Base-by-base conservation (phyloP, 2,797 vertebrate species). In the Scleropages formosus region DNA sequence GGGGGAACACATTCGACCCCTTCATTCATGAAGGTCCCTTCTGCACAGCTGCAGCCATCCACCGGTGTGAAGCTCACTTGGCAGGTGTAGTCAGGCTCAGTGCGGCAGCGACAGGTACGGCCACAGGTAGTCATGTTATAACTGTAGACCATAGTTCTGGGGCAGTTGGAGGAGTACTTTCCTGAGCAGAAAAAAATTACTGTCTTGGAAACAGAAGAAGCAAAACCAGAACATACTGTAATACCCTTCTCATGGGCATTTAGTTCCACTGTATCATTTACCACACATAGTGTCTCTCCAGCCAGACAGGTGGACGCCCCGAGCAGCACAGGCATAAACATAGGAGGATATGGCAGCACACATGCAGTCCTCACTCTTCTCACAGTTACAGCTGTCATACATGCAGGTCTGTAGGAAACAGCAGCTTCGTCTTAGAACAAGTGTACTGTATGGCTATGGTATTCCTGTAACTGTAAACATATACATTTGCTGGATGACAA, bases 11-110 rank as follows among this genome's bases (percentile, higher is more conserved):
- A 97, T 79, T 89, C 91, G 67, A 93, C 93, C 0, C 66, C 78
- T 0, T 95, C 90, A 1, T 95, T 91, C 87, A 94, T 81, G 76
- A 90, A 96, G 12, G 88, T 94, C 78, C 88, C 94, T 0, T 90
- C 63, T 0, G 85, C 18, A 53, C 95, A 96, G 77, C 89, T 53
- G 0, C 95, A 97, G 8, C 95, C 95, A 0, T 96, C 95, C 68
- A 96, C 87, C 0, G 94, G 86, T 0, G 87, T 82, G 67, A 95
- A 95, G 78, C 84, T 80, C 10, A 93, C 61, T 4, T 20, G 79
- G 39, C 95, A 96, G 68, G 89, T 93, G 83, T 85, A 76, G 51
- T 95, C 94, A 0, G 86, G 76, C 59, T 90, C 82, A 0, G 84
- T 87, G 56, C 93, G 84, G 76, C 92, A 88, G 0, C 90, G 93